Percentiles rank a stretch among this genome's conserved stretches.
phyloP scores from a whole-genome alignment of 2,797 vertebrate species.

The Enoplosus armatus region DNA sequence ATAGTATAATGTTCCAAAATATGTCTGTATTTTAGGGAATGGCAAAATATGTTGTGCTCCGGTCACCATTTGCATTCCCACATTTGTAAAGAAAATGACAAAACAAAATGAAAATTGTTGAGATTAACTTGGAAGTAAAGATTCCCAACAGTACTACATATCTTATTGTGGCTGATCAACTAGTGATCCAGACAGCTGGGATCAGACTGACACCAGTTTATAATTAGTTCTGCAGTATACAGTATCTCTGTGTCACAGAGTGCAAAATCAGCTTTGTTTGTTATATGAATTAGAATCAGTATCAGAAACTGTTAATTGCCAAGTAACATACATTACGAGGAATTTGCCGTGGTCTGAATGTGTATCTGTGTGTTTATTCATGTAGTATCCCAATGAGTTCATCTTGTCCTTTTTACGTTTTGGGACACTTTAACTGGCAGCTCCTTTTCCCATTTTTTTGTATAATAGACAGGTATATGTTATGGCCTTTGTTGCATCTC shows the following conservation, averaged over 20 bases:
- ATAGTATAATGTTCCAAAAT: neutral
- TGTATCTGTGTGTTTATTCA: too few species aligned
- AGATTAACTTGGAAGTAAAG: neutral
- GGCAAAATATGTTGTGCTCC: too few species aligned
- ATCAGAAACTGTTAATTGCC: too few species aligned
- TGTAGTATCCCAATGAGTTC: neutral
- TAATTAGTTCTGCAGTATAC: neutral
- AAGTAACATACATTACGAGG: too few species aligned
- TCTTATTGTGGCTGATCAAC: constrained; percentile 1
- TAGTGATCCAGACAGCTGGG: neutral
- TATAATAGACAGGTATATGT: too few species aligned
- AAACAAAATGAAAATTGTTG: neutral
- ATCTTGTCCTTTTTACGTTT: neutral
- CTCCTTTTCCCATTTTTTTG: neutral
- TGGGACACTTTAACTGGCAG: neutral
- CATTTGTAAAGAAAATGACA: neutral
- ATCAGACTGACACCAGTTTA: constrained; percentile 8
- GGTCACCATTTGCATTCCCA: neutral
- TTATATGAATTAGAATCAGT: too few species aligned
- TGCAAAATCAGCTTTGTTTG: neutral
- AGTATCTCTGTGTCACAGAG: neutral
- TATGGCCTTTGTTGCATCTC: too few species aligned
- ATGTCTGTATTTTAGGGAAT: neutral
- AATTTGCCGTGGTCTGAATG: too few species aligned
- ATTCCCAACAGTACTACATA: too few species aligned